These are phyloP conservation scores for Hermatobates lingyangjiaoensis DNA, from an alignment of 1,140 invertebrate genomes.

Conservation along the genomic window DNA sequence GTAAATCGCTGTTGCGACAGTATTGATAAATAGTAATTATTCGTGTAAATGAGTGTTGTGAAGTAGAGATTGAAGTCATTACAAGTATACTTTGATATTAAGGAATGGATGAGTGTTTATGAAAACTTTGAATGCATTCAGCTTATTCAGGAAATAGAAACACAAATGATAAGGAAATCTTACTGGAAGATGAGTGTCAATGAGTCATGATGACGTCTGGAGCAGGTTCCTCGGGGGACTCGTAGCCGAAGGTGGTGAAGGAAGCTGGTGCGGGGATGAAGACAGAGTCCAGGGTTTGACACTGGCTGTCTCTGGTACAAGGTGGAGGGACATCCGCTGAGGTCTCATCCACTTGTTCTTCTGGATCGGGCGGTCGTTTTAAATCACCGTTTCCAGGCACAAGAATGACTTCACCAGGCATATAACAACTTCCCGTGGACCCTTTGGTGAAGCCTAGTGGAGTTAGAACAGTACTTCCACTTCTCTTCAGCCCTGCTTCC, in stretches of 20 bases:
- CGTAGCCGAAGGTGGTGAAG: not conserved
- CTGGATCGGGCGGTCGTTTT: not conserved
- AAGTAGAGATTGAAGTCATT: no score
- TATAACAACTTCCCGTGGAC: not conserved
- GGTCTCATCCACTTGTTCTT: not conserved
- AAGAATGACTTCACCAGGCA: not conserved
- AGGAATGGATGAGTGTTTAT: no score
- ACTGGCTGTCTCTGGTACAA: not conserved
- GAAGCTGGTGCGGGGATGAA: not conserved
- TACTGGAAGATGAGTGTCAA: no score
- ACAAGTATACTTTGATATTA: no score
- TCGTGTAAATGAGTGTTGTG: no score
- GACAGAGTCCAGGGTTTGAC: not conserved
- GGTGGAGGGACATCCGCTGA: no score
- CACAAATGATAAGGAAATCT: no score
- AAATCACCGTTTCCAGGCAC: not conserved
- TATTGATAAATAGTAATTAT: no score
- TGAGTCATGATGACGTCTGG: constrained; percentile 1
- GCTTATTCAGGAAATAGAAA: no score
- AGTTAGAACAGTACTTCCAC: not conserved
- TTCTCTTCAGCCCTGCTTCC: not conserved
- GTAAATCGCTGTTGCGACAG: no score
- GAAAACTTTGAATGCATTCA: no score
- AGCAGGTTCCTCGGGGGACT: not conserved
- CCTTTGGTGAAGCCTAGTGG: not conserved